Evolutionary conservation across 2,797 vertebrate genomes (phyloP).

Genomic region (Rhinella marina): DNA sequence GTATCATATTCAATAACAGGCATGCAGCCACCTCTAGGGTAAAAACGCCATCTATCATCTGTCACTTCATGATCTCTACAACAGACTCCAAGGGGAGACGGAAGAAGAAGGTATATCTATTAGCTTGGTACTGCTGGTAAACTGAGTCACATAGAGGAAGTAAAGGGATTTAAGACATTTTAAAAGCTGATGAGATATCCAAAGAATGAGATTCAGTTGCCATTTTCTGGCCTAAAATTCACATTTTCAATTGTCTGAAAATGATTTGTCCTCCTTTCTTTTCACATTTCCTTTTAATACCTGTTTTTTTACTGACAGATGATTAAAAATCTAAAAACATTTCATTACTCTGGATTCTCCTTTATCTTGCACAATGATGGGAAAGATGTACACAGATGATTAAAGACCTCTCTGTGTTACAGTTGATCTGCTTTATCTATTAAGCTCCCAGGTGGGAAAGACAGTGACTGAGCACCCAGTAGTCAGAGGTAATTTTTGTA

Average conservation of each 20-base stretch:
- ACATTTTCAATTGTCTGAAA: conserved; percentile 17
- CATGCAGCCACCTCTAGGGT: conserved; percentile 60
- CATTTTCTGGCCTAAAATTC: conserved; percentile 8
- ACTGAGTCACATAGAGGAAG: conserved; percentile 56
- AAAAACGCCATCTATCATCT: conserved; percentile 58
- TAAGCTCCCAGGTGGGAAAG: background rate
- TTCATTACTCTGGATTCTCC: background rate
- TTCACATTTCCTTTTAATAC: conserved; percentile 4
- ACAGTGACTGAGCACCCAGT: background rate
- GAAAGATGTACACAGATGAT: conserved; percentile 2
- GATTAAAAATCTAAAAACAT: background rate
- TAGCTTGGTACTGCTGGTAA: conserved; percentile 59
- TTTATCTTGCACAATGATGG: background rate
- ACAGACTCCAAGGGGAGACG: conserved; percentile 50
- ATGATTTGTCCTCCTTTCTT: conserved; percentile 27
- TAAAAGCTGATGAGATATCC: conserved; percentile 57
- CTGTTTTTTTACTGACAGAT: conserved; percentile 30
- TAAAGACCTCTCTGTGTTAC: background rate
- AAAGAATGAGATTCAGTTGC: conserved; percentile 38
- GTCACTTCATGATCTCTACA: conserved; percentile 60
- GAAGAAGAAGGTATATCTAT: conserved; percentile 58
- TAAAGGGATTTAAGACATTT: conserved; percentile 51
- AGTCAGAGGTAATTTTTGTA: background rate
- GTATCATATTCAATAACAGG: conserved; percentile 61
- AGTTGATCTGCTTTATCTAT: background rate